Percentiles rank a stretch among this genome's conserved stretches.
Evolutionary conservation across 1,140 invertebrate species (phyloP).

Genomic region (Vanessa atalanta): DNA sequence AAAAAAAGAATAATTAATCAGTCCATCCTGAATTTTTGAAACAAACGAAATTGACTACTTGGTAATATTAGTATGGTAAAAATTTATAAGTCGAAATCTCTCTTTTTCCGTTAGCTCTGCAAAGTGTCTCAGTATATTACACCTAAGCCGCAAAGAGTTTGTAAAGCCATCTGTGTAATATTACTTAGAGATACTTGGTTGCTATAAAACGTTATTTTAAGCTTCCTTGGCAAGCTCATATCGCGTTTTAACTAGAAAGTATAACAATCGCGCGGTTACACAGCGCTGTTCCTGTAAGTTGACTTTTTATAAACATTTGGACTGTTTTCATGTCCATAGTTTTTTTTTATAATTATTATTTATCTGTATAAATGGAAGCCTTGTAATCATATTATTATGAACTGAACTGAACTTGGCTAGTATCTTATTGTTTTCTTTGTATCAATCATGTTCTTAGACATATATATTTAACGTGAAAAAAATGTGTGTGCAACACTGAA

Average conservation of each 20-base stretch:
- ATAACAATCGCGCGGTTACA: conserved; percentile 13
- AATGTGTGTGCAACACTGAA: too few species aligned
- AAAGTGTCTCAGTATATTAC: conserved; percentile 6
- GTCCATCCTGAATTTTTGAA: too few species aligned
- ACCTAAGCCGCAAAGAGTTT: not conserved
- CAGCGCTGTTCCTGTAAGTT: conserved; percentile 1
- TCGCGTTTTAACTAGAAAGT: conserved; percentile 21
- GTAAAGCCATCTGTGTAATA: conserved; percentile 6
- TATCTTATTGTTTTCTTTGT: too few species aligned
- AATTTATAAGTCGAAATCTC: too few species aligned
- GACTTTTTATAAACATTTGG: not conserved
- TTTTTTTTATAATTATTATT: not conserved
- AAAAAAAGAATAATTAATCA: too few species aligned
- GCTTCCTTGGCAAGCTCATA: conserved; percentile 19
- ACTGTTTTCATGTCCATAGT: not conserved
- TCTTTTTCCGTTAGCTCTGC: not conserved
- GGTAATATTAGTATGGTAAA: too few species aligned
- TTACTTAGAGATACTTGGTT: not conserved
- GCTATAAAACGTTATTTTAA: conserved; percentile 4
- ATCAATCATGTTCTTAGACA: too few species aligned
- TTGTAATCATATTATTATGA: too few species aligned
- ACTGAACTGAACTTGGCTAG: too few species aligned
- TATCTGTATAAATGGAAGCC: not conserved
- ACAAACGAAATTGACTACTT: too few species aligned
- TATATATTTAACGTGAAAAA: too few species aligned